A percentile compares a stretch with the other conserved stretches of the same genome.
These are phyloP conservation scores for Notiomystis cincta DNA, from an alignment of 2,113 vertebrate genomes.

Conservation along the genomic window DNA sequence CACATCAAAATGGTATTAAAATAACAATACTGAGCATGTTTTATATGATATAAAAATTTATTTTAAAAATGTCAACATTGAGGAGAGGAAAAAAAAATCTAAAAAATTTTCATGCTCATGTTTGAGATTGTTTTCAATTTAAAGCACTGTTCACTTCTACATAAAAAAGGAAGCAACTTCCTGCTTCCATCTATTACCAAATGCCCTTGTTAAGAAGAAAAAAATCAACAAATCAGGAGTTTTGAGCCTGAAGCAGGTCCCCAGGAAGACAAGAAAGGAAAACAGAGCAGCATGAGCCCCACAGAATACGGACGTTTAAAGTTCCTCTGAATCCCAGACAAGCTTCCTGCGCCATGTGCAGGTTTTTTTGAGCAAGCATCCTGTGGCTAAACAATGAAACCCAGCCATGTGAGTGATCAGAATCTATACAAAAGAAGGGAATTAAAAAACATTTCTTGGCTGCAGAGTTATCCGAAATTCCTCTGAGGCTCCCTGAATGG, in stretches of 20 bases:
- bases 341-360: not conserved
- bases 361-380: not conserved
- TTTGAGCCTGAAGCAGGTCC: not conserved
- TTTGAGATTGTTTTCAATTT: not conserved
- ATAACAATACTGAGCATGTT: not conserved
- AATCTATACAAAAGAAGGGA: not conserved
- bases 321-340: not conserved
- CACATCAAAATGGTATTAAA: not conserved
- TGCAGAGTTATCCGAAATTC: not conserved
- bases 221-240: not conserved
- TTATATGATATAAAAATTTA: not conserved
- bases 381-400: constrained; percentile 7
- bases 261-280: not conserved
- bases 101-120: not conserved
- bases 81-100: no score
- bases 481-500: not conserved
- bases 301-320: not conserved
- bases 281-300: not conserved
- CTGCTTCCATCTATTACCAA: not conserved
- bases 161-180: not conserved
- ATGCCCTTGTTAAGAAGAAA: not conserved
- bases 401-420: not conserved
- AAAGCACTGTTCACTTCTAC: not conserved
- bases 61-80: rapidly evolving
- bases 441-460: not conserved